phyloP scores from a whole-genome alignment of 1,140 invertebrate species.

The Pomacea maculata region DNA sequence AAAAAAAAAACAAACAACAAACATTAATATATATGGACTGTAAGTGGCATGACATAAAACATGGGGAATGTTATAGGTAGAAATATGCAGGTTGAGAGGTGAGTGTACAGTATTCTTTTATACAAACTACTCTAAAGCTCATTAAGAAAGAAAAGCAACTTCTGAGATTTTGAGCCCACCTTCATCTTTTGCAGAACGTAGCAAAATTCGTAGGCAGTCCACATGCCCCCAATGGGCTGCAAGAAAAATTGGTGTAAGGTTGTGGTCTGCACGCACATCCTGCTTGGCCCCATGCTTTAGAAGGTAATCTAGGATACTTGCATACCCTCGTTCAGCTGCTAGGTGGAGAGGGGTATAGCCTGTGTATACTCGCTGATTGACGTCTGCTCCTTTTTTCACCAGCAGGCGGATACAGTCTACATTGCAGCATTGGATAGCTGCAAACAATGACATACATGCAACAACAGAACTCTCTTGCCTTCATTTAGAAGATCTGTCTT shows the following conservation, averaged over 20 bases:
- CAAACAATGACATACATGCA: slow-evolving; percentile 6
- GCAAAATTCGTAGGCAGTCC: slow-evolving; percentile 51
- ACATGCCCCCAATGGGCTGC: slow-evolving; percentile 59
- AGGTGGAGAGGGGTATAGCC: slow-evolving; percentile 56
- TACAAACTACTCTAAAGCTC: too few relatives aligned
- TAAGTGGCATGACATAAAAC: too few relatives aligned
- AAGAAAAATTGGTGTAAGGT: slow-evolving; percentile 61
- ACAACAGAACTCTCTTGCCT: not conserved
- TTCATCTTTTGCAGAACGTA: slow-evolving; percentile 45
- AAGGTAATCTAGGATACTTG: slow-evolving; percentile 43
- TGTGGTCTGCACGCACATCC: slow-evolving; percentile 55
- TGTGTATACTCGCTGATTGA: slow-evolving; percentile 51
- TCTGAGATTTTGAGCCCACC: slow-evolving; percentile 23
- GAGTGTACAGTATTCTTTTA: too few relatives aligned
- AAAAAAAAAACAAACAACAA: not conserved
- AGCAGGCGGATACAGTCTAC: slow-evolving; percentile 47
- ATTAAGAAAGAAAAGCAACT: too few relatives aligned
- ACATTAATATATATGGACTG: not conserved
- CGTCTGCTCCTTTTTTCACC: slow-evolving; percentile 50
- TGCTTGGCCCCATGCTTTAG: slow-evolving; percentile 54
- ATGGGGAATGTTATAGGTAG: too few relatives aligned
- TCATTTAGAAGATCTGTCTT: not conserved
- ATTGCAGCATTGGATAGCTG: slow-evolving; percentile 29
- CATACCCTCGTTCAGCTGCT: slow-evolving; percentile 44
- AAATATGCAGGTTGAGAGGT: too few relatives aligned